Evolutionary conservation across 1,140 invertebrate species (phyloP).

Genomic region (Papilio xuthus): DNA sequence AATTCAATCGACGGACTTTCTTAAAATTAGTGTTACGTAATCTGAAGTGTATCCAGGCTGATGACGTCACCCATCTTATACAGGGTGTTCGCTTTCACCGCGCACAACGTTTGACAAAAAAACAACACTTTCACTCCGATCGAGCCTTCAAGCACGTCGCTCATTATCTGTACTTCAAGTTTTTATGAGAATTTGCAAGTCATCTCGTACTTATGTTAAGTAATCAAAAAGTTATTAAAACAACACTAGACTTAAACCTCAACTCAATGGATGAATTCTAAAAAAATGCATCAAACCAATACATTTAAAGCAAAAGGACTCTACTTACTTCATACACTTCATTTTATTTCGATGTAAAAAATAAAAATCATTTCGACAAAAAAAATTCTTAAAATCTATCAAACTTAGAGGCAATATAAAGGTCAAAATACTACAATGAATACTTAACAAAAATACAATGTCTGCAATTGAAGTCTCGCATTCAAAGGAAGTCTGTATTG

Average conservation of each 20-base stretch:
- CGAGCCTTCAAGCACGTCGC: background rate
- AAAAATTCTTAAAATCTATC: background rate
- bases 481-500: background rate
- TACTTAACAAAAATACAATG: background rate
- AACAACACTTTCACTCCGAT: slow-evolving; percentile 26
- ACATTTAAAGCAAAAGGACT: background rate
- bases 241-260: background rate
- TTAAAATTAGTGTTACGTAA: slow-evolving; percentile 19
- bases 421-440: background rate
- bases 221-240: background rate
- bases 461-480: background rate
- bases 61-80: slow-evolving; percentile 24
- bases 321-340: too few species aligned
- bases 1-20: slow-evolving; percentile 25
- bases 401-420: background rate
- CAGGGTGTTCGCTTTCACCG: slow-evolving; percentile 29
- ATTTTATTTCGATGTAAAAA: background rate
- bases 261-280: background rate
- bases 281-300: background rate
- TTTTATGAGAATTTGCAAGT: background rate
- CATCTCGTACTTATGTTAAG: background rate
- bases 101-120: slow-evolving; percentile 24
- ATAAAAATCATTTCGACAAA: background rate
- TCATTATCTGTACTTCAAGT: slow-evolving; percentile 10
- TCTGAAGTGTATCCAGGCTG: slow-evolving; percentile 26